Percentiles rank a stretch among this genome's conserved stretches.
Conservation (phyloP, 2,888 invertebrate genomes). For the Drosophila neutralis region DNA sequence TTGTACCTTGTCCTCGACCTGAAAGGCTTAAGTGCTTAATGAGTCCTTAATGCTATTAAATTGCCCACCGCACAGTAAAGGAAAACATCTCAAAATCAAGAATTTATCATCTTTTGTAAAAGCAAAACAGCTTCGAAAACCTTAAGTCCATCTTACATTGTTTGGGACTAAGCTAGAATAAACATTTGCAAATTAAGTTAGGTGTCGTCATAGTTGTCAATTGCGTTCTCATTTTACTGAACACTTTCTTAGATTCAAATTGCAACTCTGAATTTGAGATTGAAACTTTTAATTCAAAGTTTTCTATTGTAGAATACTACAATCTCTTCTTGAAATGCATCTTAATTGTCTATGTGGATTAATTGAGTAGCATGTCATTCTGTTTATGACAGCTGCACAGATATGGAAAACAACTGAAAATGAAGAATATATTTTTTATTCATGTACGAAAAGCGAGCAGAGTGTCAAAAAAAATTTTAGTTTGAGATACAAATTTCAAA, state of each 20-base stretch:
- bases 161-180: neutral
- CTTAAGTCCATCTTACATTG: neutral
- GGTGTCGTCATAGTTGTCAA: neutral
- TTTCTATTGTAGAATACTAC: neutral
- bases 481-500: neutral
- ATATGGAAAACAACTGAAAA: neutral
- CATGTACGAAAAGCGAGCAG: neutral
- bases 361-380: neutral
- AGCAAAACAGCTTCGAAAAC: neutral
- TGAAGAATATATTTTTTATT: neutral
- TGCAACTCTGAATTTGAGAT: neutral
- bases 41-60: neutral
- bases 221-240: neutral
- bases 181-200: accelerated
- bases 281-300: neutral
- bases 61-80: too few relatives aligned
- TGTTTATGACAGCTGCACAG: neutral
- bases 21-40: neutral
- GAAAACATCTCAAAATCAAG: neutral
- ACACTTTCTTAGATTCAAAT: neutral
- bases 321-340: neutral
- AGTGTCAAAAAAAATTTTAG: neutral
- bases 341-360: neutral
- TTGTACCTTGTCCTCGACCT: neutral
- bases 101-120: neutral